Evolutionary conservation across 2,113 vertebrate genomes (phyloP).

Genomic region (Crotalus viridis): DNA sequence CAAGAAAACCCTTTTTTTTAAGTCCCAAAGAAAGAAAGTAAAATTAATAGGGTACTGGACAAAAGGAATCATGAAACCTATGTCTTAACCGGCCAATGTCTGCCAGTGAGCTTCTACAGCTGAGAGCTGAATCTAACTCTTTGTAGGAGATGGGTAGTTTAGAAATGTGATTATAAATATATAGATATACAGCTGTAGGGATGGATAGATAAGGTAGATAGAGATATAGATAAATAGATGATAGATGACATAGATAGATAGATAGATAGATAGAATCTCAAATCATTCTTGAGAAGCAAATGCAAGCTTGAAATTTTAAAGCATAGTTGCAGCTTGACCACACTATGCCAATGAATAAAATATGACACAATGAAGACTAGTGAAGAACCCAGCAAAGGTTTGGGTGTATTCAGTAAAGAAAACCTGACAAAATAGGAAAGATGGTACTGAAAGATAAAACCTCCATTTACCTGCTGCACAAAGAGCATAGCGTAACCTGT

Average conservation of each 20-base stretch:
- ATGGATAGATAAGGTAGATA: no score
- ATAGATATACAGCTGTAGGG: background rate
- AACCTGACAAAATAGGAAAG: no score
- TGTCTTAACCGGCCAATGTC: background rate
- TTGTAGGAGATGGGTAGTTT: background rate
- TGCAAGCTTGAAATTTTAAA: background rate
- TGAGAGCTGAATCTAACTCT: background rate
- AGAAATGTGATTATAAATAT: background rate
- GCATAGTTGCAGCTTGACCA: background rate
- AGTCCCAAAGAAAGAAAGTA: background rate
- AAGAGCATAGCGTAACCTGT: slow-evolving; percentile 78
- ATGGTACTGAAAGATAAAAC: background rate
- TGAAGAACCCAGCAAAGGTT: background rate
- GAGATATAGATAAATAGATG: no score
- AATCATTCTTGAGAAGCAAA: background rate
- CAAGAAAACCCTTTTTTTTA: background rate
- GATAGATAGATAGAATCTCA: no score
- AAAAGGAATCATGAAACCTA: background rate
- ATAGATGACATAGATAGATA: no score
- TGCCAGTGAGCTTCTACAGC: background rate
- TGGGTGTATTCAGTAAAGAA: background rate
- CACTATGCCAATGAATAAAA: background rate
- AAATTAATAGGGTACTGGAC: background rate
- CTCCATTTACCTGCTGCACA: slow-evolving; percentile 78
- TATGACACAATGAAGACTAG: background rate